Conservation (phyloP, 2,888 invertebrate genomes). For the Nomada ferruginata region DNA sequence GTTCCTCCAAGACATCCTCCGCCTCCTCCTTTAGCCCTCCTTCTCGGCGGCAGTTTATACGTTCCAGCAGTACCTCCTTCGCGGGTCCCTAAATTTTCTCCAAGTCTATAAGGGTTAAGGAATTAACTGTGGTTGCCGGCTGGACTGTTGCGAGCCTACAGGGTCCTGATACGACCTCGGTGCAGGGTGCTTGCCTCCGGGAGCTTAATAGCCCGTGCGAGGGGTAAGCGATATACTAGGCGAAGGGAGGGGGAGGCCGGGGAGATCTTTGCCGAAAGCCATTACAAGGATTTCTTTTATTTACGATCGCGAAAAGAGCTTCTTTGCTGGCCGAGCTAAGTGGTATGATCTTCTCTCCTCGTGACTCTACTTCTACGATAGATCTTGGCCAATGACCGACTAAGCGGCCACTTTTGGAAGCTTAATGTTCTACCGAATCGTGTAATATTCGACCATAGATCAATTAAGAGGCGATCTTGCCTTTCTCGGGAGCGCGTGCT, state of each 20-base stretch:
- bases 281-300: slow-evolving; percentile 84
- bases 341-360: slow-evolving; percentile 78
- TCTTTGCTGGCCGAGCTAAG: slow-evolving; percentile 71
- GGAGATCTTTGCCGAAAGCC: slow-evolving; percentile 79
- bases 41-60: slow-evolving; percentile 62
- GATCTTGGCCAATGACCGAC: slow-evolving; percentile 78
- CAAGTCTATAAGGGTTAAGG: slow-evolving; percentile 83
- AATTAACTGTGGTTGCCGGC: slow-evolving; percentile 77
- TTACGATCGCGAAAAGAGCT: slow-evolving; percentile 79
- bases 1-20: slow-evolving; percentile 61
- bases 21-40: slow-evolving; percentile 40
- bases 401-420: slow-evolving; percentile 71
- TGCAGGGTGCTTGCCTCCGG: slow-evolving; percentile 60
- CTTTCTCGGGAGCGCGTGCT: neutral
- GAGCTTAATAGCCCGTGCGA: slow-evolving; percentile 71
- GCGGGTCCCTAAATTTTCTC: slow-evolving; percentile 80
- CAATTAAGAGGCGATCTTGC: slow-evolving; percentile 76
- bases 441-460: slow-evolving; percentile 81
- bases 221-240: slow-evolving; percentile 46
- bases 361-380: slow-evolving; percentile 73
- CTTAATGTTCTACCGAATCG: slow-evolving; percentile 69
- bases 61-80: slow-evolving; percentile 49
- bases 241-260: slow-evolving; percentile 54
- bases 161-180: slow-evolving; percentile 61
- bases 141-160: slow-evolving; percentile 69